These are phyloP conservation scores for Crocuta crocuta DNA, from an alignment of 2,113 vertebrate species.

Conservation along the genomic window DNA sequence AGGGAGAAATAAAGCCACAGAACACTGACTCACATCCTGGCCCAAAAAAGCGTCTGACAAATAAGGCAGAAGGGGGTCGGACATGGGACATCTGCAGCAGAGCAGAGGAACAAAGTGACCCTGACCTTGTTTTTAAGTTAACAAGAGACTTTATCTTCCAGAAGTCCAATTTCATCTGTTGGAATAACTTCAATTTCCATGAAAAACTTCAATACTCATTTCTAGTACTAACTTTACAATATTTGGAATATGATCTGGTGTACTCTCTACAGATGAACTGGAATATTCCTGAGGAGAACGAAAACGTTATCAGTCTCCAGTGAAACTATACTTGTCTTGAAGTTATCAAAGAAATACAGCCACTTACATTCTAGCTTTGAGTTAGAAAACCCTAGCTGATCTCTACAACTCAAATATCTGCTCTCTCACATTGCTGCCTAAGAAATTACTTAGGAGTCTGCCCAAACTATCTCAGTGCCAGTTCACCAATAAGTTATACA, in stretches of 20 bases:
- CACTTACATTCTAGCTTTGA: not conserved
- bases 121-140: not conserved
- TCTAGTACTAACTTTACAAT: conserved; percentile 8
- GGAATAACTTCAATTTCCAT: conserved; percentile 30
- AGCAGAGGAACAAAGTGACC: not conserved
- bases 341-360: not conserved
- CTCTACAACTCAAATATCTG: not conserved
- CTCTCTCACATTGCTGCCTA: not conserved
- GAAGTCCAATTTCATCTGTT: not conserved
- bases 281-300: not conserved
- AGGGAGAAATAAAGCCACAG: not conserved
- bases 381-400: conserved; percentile 29
- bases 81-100: not conserved
- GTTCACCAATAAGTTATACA: not conserved
- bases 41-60: not conserved
- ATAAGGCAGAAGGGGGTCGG: not conserved
- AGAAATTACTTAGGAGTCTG: not conserved
- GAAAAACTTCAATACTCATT: not conserved
- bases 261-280: not conserved
- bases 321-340: not conserved
- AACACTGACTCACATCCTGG: not conserved
- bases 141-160: not conserved
- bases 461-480: not conserved
- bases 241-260: not conserved
- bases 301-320: not conserved